Conservation (phyloP, 2,113 vertebrate species). For the Coptodon rendalli region DNA sequence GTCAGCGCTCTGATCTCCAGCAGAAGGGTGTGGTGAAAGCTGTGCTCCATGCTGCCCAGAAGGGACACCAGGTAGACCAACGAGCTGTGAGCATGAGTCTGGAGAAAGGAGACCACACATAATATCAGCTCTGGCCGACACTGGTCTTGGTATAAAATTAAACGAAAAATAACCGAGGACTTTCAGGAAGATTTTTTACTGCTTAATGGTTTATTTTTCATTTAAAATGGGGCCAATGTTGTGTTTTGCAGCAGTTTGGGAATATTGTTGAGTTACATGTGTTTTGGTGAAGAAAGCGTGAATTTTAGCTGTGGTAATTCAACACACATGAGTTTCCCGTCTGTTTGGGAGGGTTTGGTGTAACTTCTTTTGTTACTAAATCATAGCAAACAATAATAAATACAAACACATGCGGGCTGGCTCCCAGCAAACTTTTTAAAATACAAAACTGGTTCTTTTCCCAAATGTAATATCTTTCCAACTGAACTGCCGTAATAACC, state of each 20-base stretch:
- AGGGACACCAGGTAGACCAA: constrained; percentile 84
- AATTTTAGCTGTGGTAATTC: neutral
- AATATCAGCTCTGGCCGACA: neutral
- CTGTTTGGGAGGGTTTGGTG: neutral
- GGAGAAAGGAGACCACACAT: neutral
- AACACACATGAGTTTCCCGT: neutral
- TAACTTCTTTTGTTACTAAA: neutral
- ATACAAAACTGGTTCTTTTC: neutral
- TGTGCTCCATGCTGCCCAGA: constrained; percentile 86
- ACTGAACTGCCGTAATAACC: neutral
- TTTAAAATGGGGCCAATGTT: neutral
- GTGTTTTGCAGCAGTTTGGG: neutral
- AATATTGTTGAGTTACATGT: neutral
- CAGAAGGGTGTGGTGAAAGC: constrained; percentile 84
- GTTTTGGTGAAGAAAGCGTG: neutral
- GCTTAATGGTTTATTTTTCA: neutral
- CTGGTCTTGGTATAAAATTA: neutral
- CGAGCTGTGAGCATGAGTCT: constrained; percentile 80
- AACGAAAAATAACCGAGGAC: neutral
- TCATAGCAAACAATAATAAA: constrained; percentile 26
- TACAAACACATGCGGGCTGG: constrained; percentile 17
- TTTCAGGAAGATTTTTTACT: neutral
- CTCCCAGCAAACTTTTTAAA: neutral
- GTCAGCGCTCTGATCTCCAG: constrained; percentile 87
- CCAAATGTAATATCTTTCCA: neutral